A percentile compares a stretch with the other conserved stretches of the same genome.
phyloP scores from a whole-genome alignment of 2,113 vertebrate genomes.

The Genyomyrus donnyi region DNA sequence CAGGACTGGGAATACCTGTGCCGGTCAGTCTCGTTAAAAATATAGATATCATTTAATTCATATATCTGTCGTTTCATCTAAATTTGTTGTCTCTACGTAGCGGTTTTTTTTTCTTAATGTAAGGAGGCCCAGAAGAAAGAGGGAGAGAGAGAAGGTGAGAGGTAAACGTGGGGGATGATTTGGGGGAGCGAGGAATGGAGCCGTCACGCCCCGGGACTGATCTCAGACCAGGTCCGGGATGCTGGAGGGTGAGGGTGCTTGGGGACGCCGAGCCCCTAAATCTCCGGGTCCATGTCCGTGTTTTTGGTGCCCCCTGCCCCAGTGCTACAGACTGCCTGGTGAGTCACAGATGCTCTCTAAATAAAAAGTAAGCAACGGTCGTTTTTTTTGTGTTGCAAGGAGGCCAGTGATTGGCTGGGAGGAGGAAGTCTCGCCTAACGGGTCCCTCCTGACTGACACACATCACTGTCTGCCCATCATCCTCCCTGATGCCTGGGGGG shows the following conservation, averaged over 20 bases:
- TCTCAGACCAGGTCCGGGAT: background rate
- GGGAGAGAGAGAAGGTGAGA: background rate
- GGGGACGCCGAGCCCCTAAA: background rate
- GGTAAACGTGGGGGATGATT: background rate
- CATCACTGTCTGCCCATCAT: background rate
- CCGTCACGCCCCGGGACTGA: too few relatives aligned
- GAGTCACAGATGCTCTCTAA: background rate
- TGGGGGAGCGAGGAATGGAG: background rate
- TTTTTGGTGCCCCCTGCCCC: background rate
- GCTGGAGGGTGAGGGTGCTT: background rate
- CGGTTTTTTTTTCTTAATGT: background rate
- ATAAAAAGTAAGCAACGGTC: background rate
- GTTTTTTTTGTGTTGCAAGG: background rate
- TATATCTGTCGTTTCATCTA: constrained; percentile 14
- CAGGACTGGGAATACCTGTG: constrained; percentile 1
- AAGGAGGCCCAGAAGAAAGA: background rate
- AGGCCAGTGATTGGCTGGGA: background rate
- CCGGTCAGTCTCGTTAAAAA: constrained; percentile 9
- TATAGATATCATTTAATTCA: constrained; percentile 20
- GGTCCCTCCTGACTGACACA: background rate
- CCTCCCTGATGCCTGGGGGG: background rate
- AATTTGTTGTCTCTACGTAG: constrained; percentile 7
- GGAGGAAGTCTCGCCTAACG: background rate
- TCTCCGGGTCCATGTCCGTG: background rate
- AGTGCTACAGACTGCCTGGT: background rate